A percentile compares a stretch with the other conserved stretches of the same genome.
Evolutionary conservation across 1,140 invertebrate species (phyloP).

Genomic region (Panagrolaimus sp.): DNA sequence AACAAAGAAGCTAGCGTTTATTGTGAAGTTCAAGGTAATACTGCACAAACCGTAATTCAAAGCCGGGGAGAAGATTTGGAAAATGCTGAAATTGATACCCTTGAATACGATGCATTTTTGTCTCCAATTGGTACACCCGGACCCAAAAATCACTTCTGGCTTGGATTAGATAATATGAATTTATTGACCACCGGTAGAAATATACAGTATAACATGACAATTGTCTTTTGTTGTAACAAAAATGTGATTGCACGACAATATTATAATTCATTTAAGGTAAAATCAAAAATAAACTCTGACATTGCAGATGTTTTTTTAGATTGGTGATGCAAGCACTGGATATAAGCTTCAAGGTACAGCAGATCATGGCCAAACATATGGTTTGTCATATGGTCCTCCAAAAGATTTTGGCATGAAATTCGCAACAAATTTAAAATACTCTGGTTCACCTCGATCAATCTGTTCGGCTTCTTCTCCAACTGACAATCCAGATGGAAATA

Average conservation of each 20-base stretch:
- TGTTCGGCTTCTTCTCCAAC: neutral
- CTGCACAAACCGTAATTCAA: slow-evolving; percentile 5
- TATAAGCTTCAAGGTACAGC: neutral
- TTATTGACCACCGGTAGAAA: neutral
- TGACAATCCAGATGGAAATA: neutral
- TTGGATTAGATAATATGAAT: slow-evolving; percentile 9
- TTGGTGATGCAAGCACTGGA: neutral
- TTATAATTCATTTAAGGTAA: slow-evolving; percentile 12
- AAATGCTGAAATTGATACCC: neutral
- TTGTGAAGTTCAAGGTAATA: slow-evolving; percentile 4
- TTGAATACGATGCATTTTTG: neutral
- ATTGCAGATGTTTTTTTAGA: neutral
- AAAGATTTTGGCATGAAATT: slow-evolving; percentile 7
- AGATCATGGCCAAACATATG: neutral
- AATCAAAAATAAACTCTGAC: too few relatives aligned
- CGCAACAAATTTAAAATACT: neutral
- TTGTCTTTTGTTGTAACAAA: neutral
- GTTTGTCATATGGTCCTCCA: neutral
- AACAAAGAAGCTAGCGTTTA: neutral
- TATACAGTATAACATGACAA: neutral
- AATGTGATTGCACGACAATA: neutral
- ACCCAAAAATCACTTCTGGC: neutral
- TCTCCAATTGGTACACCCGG: neutral
- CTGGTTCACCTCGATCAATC: neutral
- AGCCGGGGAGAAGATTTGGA: neutral